A percentile compares a stretch with the other conserved stretches of the same genome.
These are phyloP conservation scores for Alcedo quadribrachys DNA, from an alignment of 2,797 vertebrate genomes.

Conservation along the genomic window DNA sequence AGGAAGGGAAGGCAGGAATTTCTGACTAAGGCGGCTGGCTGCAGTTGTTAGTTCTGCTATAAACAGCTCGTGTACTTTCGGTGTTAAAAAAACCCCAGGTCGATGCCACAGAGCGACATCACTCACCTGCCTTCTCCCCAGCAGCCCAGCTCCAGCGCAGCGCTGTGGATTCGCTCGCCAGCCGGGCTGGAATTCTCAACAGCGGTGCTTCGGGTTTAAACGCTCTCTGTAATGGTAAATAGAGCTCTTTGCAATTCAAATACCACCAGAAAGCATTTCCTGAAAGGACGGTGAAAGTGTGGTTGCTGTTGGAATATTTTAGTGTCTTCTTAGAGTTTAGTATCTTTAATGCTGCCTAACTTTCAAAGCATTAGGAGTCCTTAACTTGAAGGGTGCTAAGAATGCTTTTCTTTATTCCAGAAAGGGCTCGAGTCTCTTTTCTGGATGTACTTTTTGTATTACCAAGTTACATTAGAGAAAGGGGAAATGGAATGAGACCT, in stretches of 20 bases:
- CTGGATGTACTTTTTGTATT: neutral
- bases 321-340: neutral
- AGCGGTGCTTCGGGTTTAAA: neutral
- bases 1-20: neutral
- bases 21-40: neutral
- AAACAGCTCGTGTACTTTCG: fast-evolving
- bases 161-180: neutral
- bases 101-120: neutral
- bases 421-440: neutral
- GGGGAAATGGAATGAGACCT: neutral
- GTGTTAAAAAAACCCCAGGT: fast-evolving
- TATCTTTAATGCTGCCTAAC: neutral
- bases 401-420: neutral
- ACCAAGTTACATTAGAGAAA: neutral
- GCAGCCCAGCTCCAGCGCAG: neutral
- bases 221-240: neutral
- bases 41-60: fast-evolving
- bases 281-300: neutral
- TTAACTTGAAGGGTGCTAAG: neutral
- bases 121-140: neutral
- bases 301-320: neutral
- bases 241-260: neutral
- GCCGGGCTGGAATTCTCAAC: neutral
- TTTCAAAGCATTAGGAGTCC: neutral
- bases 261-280: neutral